Base-by-base conservation (phyloP, 2,113 vertebrate genomes). In the Brachionichthys hirsutus region DNA sequence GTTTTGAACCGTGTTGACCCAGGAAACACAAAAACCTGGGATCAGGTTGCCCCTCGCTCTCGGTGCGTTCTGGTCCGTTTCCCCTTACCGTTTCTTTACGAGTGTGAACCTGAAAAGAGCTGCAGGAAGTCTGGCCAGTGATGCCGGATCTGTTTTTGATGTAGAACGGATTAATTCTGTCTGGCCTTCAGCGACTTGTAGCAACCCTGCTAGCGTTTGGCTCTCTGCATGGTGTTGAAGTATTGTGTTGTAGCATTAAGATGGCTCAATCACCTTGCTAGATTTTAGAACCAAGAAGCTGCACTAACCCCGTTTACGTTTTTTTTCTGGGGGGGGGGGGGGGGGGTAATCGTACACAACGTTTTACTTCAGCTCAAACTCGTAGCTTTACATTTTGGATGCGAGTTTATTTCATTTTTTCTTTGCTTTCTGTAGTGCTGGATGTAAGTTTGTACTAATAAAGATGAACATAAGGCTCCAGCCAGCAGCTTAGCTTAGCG, bases 261-360 rank as follows among this genome's bases (percentile, higher is more conserved):
- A 18, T 55, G 77, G 56, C 22, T n/a, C 12, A 15, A 35, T 30
- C 24, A 8, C 1, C 24, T 8, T 30, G 24, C 24, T 36, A 46
- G 60, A 70, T 54, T 72, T 66, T 54, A 65, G 49, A 78, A 55
- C 53, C 42, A 46, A 62, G 56, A 65, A 69, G 60, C 67, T 14
- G 14, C 67, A 34, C 3, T 43, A 14, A 43, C 12, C 13, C 3
- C 24, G 24, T 30, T 30, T 30, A 30, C 24, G 24, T 30, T 30
- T 4, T 30, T 30, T 8, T 8, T 30, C n/a, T n/a, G n/a, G n/a
- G n/a, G n/a, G n/a, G n/a, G n/a, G n/a, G n/a, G n/a, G n/a, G 24
- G 24, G 8, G 24, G 8, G 24, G 4, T 30, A 4, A 30, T 30
- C 24, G 8, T 30, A 6, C 8, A 1, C 4, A 13, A 2, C 2